A percentile compares a stretch with the other conserved stretches of the same genome.
phyloP scores from a whole-genome alignment of 2,888 invertebrate genomes.

The Lydus trimaculatus region DNA sequence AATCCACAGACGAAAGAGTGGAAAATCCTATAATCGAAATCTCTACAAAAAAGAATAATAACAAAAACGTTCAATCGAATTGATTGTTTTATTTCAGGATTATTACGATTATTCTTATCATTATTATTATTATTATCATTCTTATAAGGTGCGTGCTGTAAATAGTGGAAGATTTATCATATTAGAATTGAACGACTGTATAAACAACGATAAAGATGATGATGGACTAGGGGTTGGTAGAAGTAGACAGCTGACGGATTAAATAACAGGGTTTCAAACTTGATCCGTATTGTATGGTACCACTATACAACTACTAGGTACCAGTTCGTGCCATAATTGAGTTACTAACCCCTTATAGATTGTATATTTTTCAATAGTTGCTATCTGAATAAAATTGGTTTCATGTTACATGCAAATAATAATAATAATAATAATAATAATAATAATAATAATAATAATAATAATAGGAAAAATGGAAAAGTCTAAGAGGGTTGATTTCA shows the following conservation, averaged over 20 bases:
- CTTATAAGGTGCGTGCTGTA: background rate
- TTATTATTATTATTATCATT: constrained; percentile 15
- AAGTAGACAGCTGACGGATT: constrained; percentile 18
- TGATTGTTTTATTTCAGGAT: background rate
- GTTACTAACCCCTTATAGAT: background rate
- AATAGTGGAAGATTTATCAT: constrained; percentile 11
- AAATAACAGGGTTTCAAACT: constrained; percentile 6
- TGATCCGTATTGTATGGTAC: background rate
- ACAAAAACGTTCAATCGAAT: background rate
- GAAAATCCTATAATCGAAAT: background rate
- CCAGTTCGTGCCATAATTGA: background rate
- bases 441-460: no score
- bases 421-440: background rate
- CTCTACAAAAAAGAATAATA: background rate
- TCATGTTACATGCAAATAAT: constrained; percentile 1
- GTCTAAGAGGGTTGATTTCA: background rate
- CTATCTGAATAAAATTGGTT: constrained; percentile 4
- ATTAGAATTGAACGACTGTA: constrained; percentile 14
- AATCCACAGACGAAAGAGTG: background rate
- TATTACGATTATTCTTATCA: constrained; percentile 14
- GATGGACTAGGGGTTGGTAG: constrained; percentile 5
- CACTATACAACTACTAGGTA: background rate
- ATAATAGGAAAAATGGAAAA: background rate
- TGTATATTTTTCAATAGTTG: background rate
- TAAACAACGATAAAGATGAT: constrained; percentile 25